These are phyloP conservation scores for Pachypsylla venusta DNA, from an alignment of 1,140 invertebrate species.

Conservation along the genomic window DNA sequence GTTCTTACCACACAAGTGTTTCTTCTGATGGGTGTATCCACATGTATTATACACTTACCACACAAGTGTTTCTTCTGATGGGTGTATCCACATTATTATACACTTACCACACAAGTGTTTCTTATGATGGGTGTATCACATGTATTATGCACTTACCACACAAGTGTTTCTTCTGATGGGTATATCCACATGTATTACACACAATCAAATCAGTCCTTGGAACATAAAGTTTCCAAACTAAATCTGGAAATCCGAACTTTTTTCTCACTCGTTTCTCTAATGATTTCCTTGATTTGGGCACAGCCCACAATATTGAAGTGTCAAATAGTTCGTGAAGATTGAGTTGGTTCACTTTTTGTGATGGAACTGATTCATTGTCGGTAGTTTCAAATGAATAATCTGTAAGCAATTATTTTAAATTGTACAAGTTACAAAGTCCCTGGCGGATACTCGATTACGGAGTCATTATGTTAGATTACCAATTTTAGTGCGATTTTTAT, in stretches of 20 bases:
- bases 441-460: no score
- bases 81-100: neutral
- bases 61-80: no score
- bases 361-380: neutral
- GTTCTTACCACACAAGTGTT: no score
- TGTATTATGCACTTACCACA: constrained; percentile 47
- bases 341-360: neutral
- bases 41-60: constrained; percentile 17
- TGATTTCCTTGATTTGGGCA: constrained; percentile 57
- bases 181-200: constrained; percentile 64
- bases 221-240: constrained; percentile 43
- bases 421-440: no score
- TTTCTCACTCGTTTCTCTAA: constrained; percentile 53
- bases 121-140: constrained; percentile 55
- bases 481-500: no score
- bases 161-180: constrained; percentile 53
- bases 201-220: constrained; percentile 56
- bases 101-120: constrained; percentile 44
- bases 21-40: no score
- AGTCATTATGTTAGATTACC: no score
- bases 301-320: constrained; percentile 48
- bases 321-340: constrained; percentile 14
- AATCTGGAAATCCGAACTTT: constrained; percentile 49
- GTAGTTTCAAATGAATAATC: neutral
- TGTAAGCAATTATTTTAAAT: no score